A percentile compares a stretch with the other conserved stretches of the same genome.
Conservation (phyloP, 1,140 invertebrate species). For the Ectropis grisescens region DNA sequence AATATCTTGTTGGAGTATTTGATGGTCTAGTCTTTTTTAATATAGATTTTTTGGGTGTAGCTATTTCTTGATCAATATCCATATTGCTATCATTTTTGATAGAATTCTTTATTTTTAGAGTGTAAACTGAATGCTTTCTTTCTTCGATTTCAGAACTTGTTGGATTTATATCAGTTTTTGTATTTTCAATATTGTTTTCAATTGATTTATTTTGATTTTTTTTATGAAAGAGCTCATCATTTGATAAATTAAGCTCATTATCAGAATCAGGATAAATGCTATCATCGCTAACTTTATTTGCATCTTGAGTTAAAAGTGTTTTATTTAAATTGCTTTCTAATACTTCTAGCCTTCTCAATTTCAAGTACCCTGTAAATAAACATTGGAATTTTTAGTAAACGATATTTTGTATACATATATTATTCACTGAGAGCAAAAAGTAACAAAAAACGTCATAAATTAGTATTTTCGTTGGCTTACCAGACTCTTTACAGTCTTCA, state of each 20-base stretch:
- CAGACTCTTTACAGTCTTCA: conserved; percentile 73
- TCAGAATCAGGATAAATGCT: conserved; percentile 56
- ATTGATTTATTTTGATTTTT: conserved; percentile 29
- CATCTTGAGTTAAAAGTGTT: conserved; percentile 22
- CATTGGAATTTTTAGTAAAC: background rate
- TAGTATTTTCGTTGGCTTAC: too few species aligned
- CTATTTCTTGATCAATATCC: conserved; percentile 13
- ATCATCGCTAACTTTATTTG: conserved; percentile 26
- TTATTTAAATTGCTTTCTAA: conserved; percentile 45
- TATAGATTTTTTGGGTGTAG: conserved; percentile 47
- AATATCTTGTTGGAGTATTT: conserved; percentile 32
- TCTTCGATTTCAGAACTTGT: conserved; percentile 19
- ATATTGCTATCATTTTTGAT: too few species aligned
- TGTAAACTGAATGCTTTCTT: conserved; percentile 20
- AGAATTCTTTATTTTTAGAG: too few species aligned
- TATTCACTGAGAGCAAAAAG: too few species aligned
- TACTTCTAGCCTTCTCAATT: conserved; percentile 66
- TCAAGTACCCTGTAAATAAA: conserved; percentile 68
- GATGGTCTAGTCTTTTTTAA: conserved; percentile 37
- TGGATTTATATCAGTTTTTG: conserved; percentile 14
- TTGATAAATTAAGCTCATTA: conserved; percentile 51
- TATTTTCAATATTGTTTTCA: conserved; percentile 29
- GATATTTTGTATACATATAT: too few species aligned
- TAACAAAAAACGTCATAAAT: too few species aligned
- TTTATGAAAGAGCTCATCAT: conserved; percentile 26